Conservation (phyloP, 2,888 invertebrate genomes). For the Himalopsyche anomala region DNA sequence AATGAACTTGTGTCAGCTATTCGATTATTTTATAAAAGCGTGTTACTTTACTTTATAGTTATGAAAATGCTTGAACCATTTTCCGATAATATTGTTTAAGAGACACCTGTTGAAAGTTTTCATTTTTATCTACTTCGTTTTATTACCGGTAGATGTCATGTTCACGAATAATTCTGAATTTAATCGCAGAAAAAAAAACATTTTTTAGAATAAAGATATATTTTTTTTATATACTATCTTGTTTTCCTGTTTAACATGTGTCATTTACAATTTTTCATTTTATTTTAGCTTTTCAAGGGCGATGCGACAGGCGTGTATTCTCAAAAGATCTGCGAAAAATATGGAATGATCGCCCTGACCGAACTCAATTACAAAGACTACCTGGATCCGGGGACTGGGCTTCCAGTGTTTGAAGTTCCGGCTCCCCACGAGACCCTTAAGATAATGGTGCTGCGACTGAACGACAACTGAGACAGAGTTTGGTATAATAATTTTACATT, state of each 20-base stretch:
- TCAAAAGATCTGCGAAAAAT: conserved; percentile 83
- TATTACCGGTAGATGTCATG: background rate
- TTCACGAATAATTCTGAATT: background rate
- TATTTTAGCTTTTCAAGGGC: conserved; percentile 84
- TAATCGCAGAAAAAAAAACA: too few species aligned
- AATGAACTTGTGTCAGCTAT: too few species aligned
- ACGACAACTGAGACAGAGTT: conserved; percentile 70
- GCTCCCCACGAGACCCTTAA: conserved; percentile 86
- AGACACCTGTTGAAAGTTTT: background rate
- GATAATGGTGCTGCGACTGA: conserved; percentile 78
- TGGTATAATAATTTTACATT: conserved; percentile 20
- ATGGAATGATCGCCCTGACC: conserved; percentile 81
- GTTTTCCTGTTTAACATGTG: too few species aligned
- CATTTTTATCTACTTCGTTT: background rate
- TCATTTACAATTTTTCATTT: conserved; percentile 50
- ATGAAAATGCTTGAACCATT: too few species aligned
- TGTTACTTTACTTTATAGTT: too few species aligned
- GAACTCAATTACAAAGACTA: conserved; percentile 85
- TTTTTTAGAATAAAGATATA: too few species aligned
- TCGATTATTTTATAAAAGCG: too few species aligned
- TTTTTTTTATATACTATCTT: too few species aligned
- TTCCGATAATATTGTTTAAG: background rate
- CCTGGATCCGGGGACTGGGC: conserved; percentile 77
- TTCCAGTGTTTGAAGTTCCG: conserved; percentile 78
- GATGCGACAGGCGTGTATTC: conserved; percentile 90